These are phyloP conservation scores for Rhingia rostrata DNA, from an alignment of 2,888 invertebrate genomes.

Conservation along the genomic window DNA sequence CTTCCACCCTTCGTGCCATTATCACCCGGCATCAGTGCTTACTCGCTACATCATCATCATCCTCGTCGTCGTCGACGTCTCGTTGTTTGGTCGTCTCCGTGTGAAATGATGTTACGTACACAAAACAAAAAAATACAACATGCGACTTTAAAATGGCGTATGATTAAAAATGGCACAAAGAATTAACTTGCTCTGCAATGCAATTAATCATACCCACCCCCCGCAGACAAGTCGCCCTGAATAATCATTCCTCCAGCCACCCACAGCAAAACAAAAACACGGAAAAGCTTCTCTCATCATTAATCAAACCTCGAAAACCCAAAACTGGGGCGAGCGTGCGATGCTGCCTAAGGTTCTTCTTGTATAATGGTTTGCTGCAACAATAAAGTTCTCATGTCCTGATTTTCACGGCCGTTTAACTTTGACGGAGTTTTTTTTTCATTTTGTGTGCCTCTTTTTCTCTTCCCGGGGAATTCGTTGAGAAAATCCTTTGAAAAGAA, in stretches of 20 bases:
- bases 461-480: constrained; percentile 1
- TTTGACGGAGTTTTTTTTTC: constrained; percentile 13
- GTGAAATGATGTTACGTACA: constrained; percentile 46
- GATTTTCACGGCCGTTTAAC: constrained; percentile 72
- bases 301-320: constrained; percentile 66
- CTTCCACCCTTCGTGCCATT: constrained; percentile 27
- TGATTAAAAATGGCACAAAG: constrained; percentile 73
- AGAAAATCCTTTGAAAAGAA: constrained; percentile 31
- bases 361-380: constrained; percentile 37
- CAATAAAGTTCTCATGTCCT: constrained; percentile 71
- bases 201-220: constrained; percentile 68
- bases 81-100: constrained; percentile 12
- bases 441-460: not conserved
- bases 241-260: constrained; percentile 29
- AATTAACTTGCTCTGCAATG: constrained; percentile 71
- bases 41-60: constrained; percentile 56
- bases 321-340: constrained; percentile 62
- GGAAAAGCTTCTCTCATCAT: constrained; percentile 70
- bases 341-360: constrained; percentile 21
- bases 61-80: constrained; percentile 10
- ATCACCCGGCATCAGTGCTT: constrained; percentile 61
- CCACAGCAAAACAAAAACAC: constrained; percentile 36
- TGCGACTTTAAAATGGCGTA: constrained; percentile 70
- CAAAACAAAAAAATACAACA: constrained; percentile 38
- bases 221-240: constrained; percentile 5